Conservation (phyloP, 2,797 vertebrate genomes). For the Xenops minutus region DNA sequence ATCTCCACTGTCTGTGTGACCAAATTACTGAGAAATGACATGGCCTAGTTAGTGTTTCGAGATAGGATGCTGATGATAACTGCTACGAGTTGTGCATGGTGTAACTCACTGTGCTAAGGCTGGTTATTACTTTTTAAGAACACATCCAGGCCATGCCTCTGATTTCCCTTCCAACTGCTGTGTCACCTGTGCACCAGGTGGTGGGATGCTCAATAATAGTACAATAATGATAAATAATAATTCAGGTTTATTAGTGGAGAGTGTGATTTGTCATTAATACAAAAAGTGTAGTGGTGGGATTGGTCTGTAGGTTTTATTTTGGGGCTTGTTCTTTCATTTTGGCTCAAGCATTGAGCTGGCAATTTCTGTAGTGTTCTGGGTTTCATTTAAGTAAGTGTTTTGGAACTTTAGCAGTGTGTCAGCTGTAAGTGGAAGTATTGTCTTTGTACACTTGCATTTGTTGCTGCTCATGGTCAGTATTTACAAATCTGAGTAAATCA, state of each 20-base stretch:
- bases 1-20: background rate
- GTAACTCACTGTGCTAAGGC: background rate
- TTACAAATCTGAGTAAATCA: background rate
- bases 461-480: background rate
- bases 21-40: background rate
- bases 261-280: background rate
- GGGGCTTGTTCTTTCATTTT: accelerated
- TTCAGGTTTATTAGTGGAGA: background rate
- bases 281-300: background rate
- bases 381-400: background rate
- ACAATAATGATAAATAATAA: background rate
- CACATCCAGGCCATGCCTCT: accelerated
- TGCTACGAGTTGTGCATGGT: background rate
- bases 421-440: background rate
- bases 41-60: background rate
- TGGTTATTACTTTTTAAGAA: background rate
- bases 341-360: background rate
- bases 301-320: background rate
- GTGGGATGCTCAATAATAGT: background rate
- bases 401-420: background rate
- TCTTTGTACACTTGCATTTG: background rate
- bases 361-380: background rate
- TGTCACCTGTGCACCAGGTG: background rate
- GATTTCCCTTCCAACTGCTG: background rate
- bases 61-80: background rate